A percentile compares a stretch with the other conserved stretches of the same genome.
These are phyloP conservation scores for Jordanella pulchra DNA, from an alignment of 2,797 vertebrate genomes.

Conservation along the genomic window DNA sequence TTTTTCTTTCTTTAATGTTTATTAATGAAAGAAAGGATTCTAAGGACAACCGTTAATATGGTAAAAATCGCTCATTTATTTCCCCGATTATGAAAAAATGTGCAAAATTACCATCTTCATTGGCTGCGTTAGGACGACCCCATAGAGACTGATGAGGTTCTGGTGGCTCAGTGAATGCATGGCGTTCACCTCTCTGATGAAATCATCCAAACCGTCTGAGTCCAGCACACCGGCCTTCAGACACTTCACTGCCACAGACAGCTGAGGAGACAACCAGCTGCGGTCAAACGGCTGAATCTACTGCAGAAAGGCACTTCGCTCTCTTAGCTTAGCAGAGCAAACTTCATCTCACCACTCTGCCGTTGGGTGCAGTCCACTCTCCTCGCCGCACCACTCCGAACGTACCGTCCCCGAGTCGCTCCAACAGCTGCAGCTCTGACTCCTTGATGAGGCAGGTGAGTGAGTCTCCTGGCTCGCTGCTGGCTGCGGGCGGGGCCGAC, in stretches of 20 bases:
- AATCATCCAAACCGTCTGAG: conserved; percentile 93
- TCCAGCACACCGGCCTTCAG: conserved; percentile 92
- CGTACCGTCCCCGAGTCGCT: conserved; percentile 94
- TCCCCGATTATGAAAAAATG: background rate
- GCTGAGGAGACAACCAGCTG: conserved; percentile 61
- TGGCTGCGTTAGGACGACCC: conserved; percentile 94
- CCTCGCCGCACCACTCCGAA: conserved; percentile 93
- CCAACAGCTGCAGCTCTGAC: conserved; percentile 89
- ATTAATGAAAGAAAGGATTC: too few species aligned
- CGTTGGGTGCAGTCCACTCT: conserved; percentile 89
- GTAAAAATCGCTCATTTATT: too few species aligned
- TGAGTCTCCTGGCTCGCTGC: conserved; percentile 79
- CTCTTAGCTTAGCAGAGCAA: background rate
- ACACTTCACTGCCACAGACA: conserved; percentile 96
- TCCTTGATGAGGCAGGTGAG: conserved; percentile 97
- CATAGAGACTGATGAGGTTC: conserved; percentile 95
- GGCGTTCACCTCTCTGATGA: conserved; percentile 96
- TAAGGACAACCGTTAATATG: too few species aligned
- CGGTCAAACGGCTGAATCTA: background rate
- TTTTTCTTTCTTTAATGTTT: too few species aligned
- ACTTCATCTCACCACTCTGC: conserved; percentile 85
- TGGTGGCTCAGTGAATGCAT: conserved; percentile 96
- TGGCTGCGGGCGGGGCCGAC: conserved; percentile 54
- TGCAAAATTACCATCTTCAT: conserved; percentile 94
- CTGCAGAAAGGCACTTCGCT: background rate